Base-by-base conservation (phyloP, 1,140 invertebrate genomes). In the Drosophila nebulosa region DNA sequence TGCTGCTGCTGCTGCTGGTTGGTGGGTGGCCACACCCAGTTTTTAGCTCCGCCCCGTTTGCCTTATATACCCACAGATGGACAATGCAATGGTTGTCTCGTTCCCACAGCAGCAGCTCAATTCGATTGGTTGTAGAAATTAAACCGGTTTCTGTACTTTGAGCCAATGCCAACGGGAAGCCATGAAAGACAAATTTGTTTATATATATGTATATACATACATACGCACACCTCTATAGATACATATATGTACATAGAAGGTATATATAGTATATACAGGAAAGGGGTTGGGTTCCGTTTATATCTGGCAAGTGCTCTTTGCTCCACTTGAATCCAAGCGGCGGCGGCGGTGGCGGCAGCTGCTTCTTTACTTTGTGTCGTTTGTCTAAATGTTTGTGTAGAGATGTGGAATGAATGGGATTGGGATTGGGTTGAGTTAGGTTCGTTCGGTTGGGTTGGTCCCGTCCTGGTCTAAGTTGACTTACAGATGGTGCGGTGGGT, bases 331-430 rank as follows among this genome's bases (percentile, higher is more conserved):
- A 64, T 73, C 24, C 52, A 55, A 26, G 73, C 80, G 64, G 64
- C 79, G 79, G 53, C 75, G 16, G 12, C 10, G 30, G 69, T 77
- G 67, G 72, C 12, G 30, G 69, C 80, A 69, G 72, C 79, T 83
- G 53, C 75, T 84, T 57, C 75, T 81, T 66, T 56, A 79, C 79
- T 78, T 67, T 78, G 68, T 79, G 68, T 79, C 73, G 78, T 64
- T 84, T 85, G 72, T 77, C 73, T 62, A 80, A 84, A 84, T 84
- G 80, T 77, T 85, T 77, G 80, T 77, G 77, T 68, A 39, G 73
- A 76, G 69, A 71, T 80, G 69, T 64, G 74, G 69, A 57, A 58
- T 32, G 18, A 18, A 39, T 59, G 70, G 36, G 50, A 35, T 32
- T 32, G 30, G 30, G 27, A 30, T 21, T 10, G 66, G 59, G 52